phyloP scores from a whole-genome alignment of 2,113 vertebrate species.

The Mastomys coucha region DNA sequence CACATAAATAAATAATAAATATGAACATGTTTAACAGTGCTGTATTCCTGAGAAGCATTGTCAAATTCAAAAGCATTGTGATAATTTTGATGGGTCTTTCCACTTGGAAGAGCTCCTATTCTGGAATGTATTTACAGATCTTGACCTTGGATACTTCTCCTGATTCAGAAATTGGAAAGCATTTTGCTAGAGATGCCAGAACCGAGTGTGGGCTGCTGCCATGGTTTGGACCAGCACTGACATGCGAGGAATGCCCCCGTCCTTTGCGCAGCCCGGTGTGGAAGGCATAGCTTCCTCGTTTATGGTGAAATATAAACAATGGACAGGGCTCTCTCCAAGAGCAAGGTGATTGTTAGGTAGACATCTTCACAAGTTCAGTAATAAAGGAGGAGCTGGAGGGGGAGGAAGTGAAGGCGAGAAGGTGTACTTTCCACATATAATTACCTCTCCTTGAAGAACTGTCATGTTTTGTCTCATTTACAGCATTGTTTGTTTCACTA shows the following conservation, averaged over 20 bases:
- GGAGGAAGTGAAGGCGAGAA: slow-evolving; percentile 18
- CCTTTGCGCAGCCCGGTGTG: not conserved
- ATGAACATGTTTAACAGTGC: not conserved
- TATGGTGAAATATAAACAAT: not conserved
- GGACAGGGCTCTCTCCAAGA: not conserved
- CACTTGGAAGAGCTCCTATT: slow-evolving; percentile 49
- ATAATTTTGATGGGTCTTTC: slow-evolving; percentile 42
- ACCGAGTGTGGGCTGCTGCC: not conserved
- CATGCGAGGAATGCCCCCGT: not conserved
- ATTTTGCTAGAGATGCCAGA: not conserved
- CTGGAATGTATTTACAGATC: slow-evolving; percentile 63
- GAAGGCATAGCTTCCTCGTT: slow-evolving; percentile 20
- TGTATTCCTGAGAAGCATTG: not conserved
- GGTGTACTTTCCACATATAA: not conserved
- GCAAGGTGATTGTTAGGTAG: not conserved
- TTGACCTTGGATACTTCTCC: slow-evolving; percentile 64
- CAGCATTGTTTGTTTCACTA: slow-evolving; percentile 27
- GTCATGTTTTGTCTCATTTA: slow-evolving; percentile 12
- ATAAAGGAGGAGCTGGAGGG: not conserved
- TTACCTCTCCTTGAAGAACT: slow-evolving; percentile 51
- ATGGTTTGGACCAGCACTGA: not conserved
- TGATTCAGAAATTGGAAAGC: slow-evolving; percentile 59
- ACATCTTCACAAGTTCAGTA: not conserved
- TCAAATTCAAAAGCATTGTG: slow-evolving; percentile 27
- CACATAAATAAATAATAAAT: not conserved